Evolutionary conservation across 2,888 invertebrate genomes (phyloP), one percentile per base, ranked within the genome.

Genomic region (Rhamnusium bicolor): DNA sequence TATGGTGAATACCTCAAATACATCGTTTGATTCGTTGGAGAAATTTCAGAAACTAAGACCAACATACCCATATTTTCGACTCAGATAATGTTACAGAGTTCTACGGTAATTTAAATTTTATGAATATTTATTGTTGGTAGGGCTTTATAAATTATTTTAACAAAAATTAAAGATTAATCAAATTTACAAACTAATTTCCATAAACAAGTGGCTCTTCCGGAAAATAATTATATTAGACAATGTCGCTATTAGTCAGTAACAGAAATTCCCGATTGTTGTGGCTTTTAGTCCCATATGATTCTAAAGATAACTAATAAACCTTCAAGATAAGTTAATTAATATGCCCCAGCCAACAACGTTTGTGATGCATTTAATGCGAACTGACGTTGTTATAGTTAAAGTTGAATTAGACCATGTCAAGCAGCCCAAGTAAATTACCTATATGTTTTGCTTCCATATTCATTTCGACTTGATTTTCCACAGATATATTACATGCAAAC

Each of bases 221-320:
- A 18, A 18, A 6, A 51, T 51, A 51, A 51, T 51, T 51, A 18
- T 51, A 19, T 51, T 10, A 51, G 51, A 51, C 51, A 51, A 51
- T 51, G 51, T 51, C 51, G 18, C 51, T 19, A 51, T 51, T 51
- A 51, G 51, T 51, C 51, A 51, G 51, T 51, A 18, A 51, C 40
- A 51, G 16, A 51, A 51, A 51, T 51, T 51, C 51, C 18, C 51
- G 51, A 51, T 51, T 18, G 18, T 18, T 18, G 51, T 12, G 3
- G 67, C 67, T 60, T 53, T 61, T 67, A 61, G 67, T 71, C 67
- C 71, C 70, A 70, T 46, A 70, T 70, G 71, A 67, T 72, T 62
- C 71, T 67, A 67, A 72, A 67, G 71, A 67, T 62, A 72, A 72
- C 66, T 61, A 70, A 72, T 72, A 72, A 72, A 61, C 67, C 71